These are phyloP conservation scores for Misgurnus mizolepis DNA, from an alignment of 2,113 vertebrate genomes.

Conservation along the genomic window DNA sequence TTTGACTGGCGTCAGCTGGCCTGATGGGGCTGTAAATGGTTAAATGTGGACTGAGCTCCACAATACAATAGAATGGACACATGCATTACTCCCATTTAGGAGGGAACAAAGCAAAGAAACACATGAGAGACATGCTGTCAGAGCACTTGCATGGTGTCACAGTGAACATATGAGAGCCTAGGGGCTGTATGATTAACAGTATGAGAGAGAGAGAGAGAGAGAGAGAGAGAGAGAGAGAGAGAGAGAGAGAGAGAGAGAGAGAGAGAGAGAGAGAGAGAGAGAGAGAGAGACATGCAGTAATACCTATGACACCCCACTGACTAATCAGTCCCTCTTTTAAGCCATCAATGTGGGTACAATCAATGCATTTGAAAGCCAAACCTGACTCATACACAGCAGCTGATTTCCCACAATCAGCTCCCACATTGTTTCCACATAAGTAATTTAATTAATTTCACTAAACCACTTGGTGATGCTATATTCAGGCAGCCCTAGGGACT, in stretches of 20 bases:
- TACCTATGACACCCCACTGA: neutral
- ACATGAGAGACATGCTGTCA: slow-evolving; percentile 2
- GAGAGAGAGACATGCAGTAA: neutral
- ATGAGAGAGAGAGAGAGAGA: slow-evolving; percentile 3
- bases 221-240: slow-evolving; percentile 9
- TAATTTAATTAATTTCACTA: neutral
- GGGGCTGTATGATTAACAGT: slow-evolving; percentile 15
- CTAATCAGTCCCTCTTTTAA: neutral
- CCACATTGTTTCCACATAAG: neutral
- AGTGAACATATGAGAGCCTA: neutral
- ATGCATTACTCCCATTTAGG: slow-evolving; percentile 8
- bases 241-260: slow-evolving; percentile 14
- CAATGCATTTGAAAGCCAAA: neutral
- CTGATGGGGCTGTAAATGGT: slow-evolving; percentile 1
- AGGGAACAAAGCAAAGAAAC: slow-evolving; percentile 13
- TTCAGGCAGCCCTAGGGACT: neutral
- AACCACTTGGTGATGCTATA: neutral
- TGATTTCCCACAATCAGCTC: too few species aligned
- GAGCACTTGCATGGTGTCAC: neutral
- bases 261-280: slow-evolving; percentile 12
- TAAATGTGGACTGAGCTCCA: neutral
- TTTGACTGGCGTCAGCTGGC: slow-evolving; percentile 6
- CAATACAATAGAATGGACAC: slow-evolving; percentile 3
- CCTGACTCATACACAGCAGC: neutral
- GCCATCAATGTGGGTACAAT: too few species aligned